Evolutionary conservation across 2,888 invertebrate species (phyloP), one percentile per base, ranked within the genome.

Genomic region (Aleiodes testaceus): DNA sequence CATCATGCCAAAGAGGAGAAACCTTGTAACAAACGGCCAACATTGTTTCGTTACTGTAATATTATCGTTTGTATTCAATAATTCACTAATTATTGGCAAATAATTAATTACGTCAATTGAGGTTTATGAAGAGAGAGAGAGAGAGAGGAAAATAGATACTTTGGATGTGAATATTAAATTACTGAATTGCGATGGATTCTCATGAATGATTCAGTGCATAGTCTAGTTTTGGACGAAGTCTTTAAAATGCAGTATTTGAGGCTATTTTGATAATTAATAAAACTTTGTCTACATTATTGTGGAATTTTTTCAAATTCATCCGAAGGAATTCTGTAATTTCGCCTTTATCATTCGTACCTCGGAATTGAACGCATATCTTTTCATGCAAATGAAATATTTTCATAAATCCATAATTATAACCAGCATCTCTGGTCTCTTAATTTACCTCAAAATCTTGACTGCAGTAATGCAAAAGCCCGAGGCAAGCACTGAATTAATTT

Each of bases 401-500:
- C 59, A 16, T 30, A 30, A 59, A 42, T 16, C 16, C 55, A 55
- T 36, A 36, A 59, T 59, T 42, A 30, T 36, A 59, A 59, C 16
- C 42, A 42, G 16, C 59, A 59, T 59, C 59, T 59, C 59, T 16
- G 36, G 16, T 59, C 59, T 36, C 16, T 42, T 59, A 59, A 59
- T 59, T 59, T 59, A 36, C 16, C 36, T 3, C 36, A 59, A 59
- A 59, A 59, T 59, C 16, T 42, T 11, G 14, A 36, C 16, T 36
- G 42, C 59, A 42, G 18, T 9, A 36, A 59, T 59, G 14, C 16
- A 11, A 7, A 36, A 16, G 3, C 36, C 59, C 14, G 36, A 2
- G 59, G 59, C 59, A 42, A 18, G 26, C 22, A 6, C 36, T 59
- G 78, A 75, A 77, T 80, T 82, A 84, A 85, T 84, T 82, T 84